These are phyloP conservation scores for Thysanoteuthis rhombus DNA, from an alignment of 2,888 invertebrate genomes.

Conservation along the genomic window DNA sequence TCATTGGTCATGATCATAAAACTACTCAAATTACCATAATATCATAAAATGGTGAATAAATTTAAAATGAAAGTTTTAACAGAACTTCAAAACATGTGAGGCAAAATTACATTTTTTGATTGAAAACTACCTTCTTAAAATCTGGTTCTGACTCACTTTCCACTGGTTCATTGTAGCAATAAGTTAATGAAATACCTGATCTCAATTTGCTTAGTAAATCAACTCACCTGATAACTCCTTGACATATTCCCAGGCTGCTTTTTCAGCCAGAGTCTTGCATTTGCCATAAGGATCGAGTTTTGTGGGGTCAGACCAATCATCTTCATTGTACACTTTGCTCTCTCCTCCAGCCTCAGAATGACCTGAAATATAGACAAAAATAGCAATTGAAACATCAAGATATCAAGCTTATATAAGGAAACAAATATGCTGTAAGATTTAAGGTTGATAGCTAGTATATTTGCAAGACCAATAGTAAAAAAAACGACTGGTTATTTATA, in stretches of 20 bases:
- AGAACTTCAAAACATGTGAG: neutral
- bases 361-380: neutral
- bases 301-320: conserved; percentile 68
- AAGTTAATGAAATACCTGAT: too few species aligned
- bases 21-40: too few species aligned
- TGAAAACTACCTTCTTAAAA: neutral
- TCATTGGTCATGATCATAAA: neutral
- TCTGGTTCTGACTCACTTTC: neutral
- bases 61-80: neutral
- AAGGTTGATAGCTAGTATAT: too few species aligned
- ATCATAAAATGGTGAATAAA: neutral
- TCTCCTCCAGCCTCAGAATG: conserved; percentile 46
- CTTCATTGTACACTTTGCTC: conserved; percentile 66
- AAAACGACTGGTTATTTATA: too few species aligned
- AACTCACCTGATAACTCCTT: conserved; percentile 67
- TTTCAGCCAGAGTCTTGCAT: conserved; percentile 71
- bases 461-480: too few species aligned
- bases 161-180: neutral
- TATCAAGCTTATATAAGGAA: neutral
- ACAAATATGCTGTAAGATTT: too few species aligned
- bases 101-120: too few species aligned
- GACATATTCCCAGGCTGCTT: conserved; percentile 72
- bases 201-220: neutral
- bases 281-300: conserved; percentile 66
- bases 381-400: neutral